Evolutionary conservation across 92 coral and sea anemone species (phyloP), one percentile per base, ranked within the genome.

Genomic region (Meandrina meandrites): DNA sequence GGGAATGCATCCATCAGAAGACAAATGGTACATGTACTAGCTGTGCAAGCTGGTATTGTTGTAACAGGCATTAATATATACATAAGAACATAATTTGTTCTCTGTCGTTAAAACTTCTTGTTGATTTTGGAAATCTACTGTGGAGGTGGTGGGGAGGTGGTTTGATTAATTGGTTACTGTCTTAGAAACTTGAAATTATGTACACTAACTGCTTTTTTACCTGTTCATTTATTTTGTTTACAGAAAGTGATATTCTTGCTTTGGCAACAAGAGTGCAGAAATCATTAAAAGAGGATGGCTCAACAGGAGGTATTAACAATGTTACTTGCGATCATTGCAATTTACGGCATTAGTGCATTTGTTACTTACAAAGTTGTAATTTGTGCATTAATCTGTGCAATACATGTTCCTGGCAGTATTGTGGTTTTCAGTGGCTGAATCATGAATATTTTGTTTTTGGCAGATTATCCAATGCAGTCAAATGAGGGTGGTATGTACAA

Each of bases 381-480:
- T 21, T 57, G 64, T 57, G 64, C 24, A 18, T 24, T 19, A 1
- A 40, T 40, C 45, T 40, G 45, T 40, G 45, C 45, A 40, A 6
- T 40, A 40, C 6, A 40, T 40, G 6, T n/a, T n/a, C n/a, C n/a
- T n/a, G n/a, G n/a, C n/a, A n/a, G 8, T 45, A 8, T 45, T 3
- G 48, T 45, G 1, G 53, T 48, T 48, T 48, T 48, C 14, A n/a
- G n/a, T n/a, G n/a, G n/a, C n/a, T 48, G 45, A 48, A 48, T 48
- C 14, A 48, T 8, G 5, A 13, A 78, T 18, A 0, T 78, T 12
- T 78, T 83, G 28, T 16, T 42, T 31, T 36, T 82, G 85, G 40
- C 90, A 97, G 99, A 93, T 28, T 93, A 89, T 78, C 94, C 97
- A 22, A 94, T 97, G 95, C 99, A 97, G 85, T 92, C 98, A 18